Conservation (phyloP, 2,113 vertebrate genomes). For the Muntiacus reevesi region DNA sequence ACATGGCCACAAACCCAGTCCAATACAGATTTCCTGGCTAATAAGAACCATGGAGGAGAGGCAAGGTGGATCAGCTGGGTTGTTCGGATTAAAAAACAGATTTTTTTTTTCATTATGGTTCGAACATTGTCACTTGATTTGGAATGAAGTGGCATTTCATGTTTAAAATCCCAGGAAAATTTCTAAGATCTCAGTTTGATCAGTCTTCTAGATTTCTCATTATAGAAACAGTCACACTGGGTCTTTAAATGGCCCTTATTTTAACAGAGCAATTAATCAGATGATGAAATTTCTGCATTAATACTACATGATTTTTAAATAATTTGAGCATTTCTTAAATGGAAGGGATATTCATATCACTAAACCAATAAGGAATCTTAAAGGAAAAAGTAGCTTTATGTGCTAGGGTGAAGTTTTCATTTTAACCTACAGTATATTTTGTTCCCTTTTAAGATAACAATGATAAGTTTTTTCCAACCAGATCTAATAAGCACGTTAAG, state of each 20-base stretch:
- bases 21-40: background rate
- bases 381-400: background rate
- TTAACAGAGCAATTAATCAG: conserved; percentile 23
- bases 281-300: conserved; percentile 24
- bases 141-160: background rate
- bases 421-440: conserved; percentile 10
- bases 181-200: background rate
- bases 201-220: background rate
- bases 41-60: background rate
- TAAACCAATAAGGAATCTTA: background rate
- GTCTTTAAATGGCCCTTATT: background rate
- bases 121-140: background rate
- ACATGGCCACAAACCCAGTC: background rate
- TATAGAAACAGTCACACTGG: background rate
- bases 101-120: background rate
- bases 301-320: background rate
- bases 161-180: background rate
- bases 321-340: conserved; percentile 20
- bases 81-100: background rate
- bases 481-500: background rate
- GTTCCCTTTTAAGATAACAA: conserved; percentile 36
- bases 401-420: conserved; percentile 11
- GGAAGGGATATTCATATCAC: conserved; percentile 11
- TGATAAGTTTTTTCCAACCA: background rate
- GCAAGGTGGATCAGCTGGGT: background rate